Evolutionary conservation across 2,888 invertebrate species (phyloP), one percentile per base, ranked within the genome.

Genomic region (Acanthopleura granulata): DNA sequence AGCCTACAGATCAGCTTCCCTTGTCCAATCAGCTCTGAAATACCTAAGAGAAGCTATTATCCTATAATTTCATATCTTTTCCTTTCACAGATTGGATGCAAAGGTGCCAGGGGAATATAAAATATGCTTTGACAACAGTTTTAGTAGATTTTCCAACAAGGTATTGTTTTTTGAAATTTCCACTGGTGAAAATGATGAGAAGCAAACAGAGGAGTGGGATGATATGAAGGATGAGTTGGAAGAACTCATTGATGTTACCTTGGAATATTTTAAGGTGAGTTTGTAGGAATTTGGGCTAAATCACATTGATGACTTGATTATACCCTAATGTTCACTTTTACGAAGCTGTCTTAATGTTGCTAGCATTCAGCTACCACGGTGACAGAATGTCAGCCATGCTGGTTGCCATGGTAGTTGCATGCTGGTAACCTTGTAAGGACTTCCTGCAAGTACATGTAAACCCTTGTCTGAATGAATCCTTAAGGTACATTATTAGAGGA

Each of bases 61-160:
- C 40, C 9, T 40, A 6, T 40, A 57, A 57, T 57, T 18, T 57
- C 3, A 1, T 51, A n/a, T 49, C 14, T 62, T 57, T 50, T 66
- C 72, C 74, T 76, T 73, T 83, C 85, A n/a, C 82, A 91, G 91
- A 4, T 91, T 93, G 79, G 93, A 93, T 0, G 93, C 93, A 0
- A 79, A 83, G 22, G 77, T 82, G 27, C 91, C 93, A 11, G 97
- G 96, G 0, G 95, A 95, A 87, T 96, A 95, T 88, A 93, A 94
- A 78, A 93, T 97, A 85, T 97, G 97, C 86, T 96, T 97, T 85
- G 97, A 97, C 88, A 97, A 97, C 89, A 94, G 93, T 0, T 95
- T 94, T 89, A 96, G 95, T 88, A 91, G 93, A n/a, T 95, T 95
- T 85, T 95, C 95, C 80, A 91, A 93, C 18, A 97, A 97, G 89